Evolutionary conservation across 2,888 invertebrate species (phyloP), one percentile per base, ranked within the genome.

Genomic region (Spodoptera littoralis): DNA sequence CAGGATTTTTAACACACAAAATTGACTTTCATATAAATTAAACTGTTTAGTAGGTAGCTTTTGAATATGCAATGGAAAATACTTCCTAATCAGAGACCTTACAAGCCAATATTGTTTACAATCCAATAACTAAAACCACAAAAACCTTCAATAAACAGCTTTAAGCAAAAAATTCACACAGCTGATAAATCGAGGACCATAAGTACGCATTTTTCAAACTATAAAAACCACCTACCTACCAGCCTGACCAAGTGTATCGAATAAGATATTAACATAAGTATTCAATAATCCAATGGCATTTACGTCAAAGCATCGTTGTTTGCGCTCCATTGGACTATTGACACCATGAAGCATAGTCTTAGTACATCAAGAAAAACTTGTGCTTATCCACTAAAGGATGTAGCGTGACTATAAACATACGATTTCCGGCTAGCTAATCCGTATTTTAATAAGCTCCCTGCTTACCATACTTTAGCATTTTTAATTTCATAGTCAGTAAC

Each of bases 401-500:
- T 70, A 44, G 77, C 80, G 66, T 79, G 76, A 60, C 76, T 61
- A 45, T 50, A 8, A 58, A 65, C 50, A 63, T 48, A 73, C 18
- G 69, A 62, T 72, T 75, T 78, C 78, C 78, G 58, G 66, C 60
- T 22, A 48, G 66, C 65, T 80, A 80, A 77, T 78, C 80, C 80
- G 47, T 65, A 80, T 78, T 78, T 43, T 77, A 78, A 77, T 74
- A 22, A 54, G 41, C 8, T 24, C 27, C 42, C 60, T 65, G 61
- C 70, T 73, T 79, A 77, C 22, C 74, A 79, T 79, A 70, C 49
- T 43, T 72, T 77, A 72, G 65, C 80, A 80, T 78, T 72, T 18
- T 72, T 77, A 67, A 78, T 78, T 80, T 78, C 69, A 78, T 80
- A 78, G 80, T 80, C 63, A 3, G 54, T 77, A 66, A 73, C 46